These are phyloP conservation scores for Chamaea fasciata DNA, from an alignment of 2,113 vertebrate species.

Conservation along the genomic window DNA sequence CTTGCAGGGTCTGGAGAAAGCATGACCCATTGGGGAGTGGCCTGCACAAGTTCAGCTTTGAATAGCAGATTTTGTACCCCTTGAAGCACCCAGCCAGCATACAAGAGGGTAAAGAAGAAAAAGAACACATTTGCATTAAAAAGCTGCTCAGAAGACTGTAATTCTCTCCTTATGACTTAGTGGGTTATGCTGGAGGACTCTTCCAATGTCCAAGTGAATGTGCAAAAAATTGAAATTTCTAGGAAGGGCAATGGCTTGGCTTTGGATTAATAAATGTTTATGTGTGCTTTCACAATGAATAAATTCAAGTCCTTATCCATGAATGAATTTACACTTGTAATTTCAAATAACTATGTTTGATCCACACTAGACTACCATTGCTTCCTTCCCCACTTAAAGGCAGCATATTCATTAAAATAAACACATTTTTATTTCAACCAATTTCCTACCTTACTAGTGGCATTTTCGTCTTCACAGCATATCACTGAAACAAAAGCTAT, in stretches of 20 bases:
- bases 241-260: not conserved
- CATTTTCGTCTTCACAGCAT: not conserved
- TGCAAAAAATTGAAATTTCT: not conserved
- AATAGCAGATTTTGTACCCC: not conserved
- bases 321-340: not conserved
- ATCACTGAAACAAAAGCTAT: not conserved
- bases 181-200: not conserved
- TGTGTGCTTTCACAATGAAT: not conserved
- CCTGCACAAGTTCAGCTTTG: not conserved
- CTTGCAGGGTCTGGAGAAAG: not conserved
- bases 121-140: not conserved
- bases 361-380: not conserved
- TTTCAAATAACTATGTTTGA: not conserved
- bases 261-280: not conserved
- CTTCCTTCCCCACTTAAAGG: not conserved
- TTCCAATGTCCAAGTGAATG: not conserved
- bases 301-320: not conserved
- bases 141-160: not conserved
- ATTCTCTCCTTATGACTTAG: not conserved
- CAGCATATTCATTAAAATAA: not conserved
- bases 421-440: not conserved
- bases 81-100: not conserved
- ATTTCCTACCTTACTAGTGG: not conserved
- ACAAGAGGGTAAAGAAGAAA: not conserved
- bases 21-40: not conserved